Conservation (phyloP, 2,113 vertebrate species). For the Morone saxatilis region DNA sequence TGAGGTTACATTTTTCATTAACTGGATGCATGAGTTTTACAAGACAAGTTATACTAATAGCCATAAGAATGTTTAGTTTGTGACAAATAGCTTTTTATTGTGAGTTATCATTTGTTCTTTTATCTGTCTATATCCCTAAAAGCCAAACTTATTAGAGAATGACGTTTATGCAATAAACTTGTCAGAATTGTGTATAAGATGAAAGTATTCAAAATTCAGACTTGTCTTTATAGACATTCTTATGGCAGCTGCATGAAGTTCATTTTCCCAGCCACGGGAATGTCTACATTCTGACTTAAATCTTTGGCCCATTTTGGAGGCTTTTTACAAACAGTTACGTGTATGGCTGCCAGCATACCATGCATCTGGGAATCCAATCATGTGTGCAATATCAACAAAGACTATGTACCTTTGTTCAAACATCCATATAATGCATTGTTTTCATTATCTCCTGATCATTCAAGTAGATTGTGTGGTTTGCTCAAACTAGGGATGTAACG, state of each 20-base stretch:
- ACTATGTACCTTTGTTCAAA: neutral
- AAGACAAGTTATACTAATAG: neutral
- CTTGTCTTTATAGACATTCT: conserved; percentile 31
- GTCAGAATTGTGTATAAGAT: conserved; percentile 15
- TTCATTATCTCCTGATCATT: neutral
- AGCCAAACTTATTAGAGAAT: conserved; percentile 4
- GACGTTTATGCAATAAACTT: conserved; percentile 11
- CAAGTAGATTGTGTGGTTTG: neutral
- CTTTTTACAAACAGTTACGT: neutral
- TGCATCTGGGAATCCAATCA: conserved; percentile 27
- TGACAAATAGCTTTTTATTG: conserved; percentile 8
- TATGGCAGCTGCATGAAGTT: conserved; percentile 4
- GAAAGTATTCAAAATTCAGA: conserved; percentile 21
- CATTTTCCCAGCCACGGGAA: neutral
- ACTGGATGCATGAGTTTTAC: conserved; percentile 34
- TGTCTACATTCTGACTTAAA: conserved; percentile 19
- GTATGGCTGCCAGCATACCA: neutral
- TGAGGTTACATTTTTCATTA: conserved; percentile 9
- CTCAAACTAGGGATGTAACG: too few relatives aligned
- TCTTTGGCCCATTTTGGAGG: neutral
- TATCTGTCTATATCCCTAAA: neutral
- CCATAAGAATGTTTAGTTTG: neutral
- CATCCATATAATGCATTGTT: neutral
- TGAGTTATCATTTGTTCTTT: conserved; percentile 2
- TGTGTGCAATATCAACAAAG: neutral